Conservation (phyloP, 2,113 vertebrate species). For the Otocyon megalotis region DNA sequence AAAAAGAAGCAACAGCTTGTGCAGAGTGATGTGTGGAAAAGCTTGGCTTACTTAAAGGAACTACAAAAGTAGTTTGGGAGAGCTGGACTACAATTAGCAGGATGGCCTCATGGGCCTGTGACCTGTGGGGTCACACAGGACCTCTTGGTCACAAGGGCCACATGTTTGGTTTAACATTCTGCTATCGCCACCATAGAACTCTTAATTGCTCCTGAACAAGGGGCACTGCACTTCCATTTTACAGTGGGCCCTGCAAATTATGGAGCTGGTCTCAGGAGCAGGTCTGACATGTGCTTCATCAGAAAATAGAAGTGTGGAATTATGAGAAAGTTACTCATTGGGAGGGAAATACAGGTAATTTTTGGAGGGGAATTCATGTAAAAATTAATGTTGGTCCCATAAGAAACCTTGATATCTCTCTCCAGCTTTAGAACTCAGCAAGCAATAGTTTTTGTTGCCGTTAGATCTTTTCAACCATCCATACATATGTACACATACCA, state of each 20-base stretch:
- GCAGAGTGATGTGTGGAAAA: not conserved
- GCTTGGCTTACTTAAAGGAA: not conserved
- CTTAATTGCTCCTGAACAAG: not conserved
- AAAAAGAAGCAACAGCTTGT: not conserved
- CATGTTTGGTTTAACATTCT: not conserved
- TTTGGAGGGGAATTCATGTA: not conserved
- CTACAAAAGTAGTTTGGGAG: not conserved
- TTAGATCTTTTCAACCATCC: not conserved
- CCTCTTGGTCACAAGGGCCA: not conserved
- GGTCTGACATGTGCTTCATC: not conserved
- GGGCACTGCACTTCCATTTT: not conserved
- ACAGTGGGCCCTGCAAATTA: not conserved
- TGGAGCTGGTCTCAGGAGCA: not conserved
- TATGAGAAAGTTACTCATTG: not conserved
- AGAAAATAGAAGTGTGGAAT: not conserved
- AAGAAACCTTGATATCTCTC: not conserved
- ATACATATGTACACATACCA: too few species aligned
- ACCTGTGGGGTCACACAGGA: not conserved
- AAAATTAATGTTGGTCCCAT: not conserved
- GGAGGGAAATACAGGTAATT: not conserved
- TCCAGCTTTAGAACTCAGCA: not conserved
- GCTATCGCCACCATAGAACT: not conserved
- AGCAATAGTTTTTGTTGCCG: not conserved
- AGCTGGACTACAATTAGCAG: not conserved
- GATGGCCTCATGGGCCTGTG: accelerated